Base-by-base conservation (phyloP, 2,888 invertebrate genomes). In the Caradrina clavipalpis region DNA sequence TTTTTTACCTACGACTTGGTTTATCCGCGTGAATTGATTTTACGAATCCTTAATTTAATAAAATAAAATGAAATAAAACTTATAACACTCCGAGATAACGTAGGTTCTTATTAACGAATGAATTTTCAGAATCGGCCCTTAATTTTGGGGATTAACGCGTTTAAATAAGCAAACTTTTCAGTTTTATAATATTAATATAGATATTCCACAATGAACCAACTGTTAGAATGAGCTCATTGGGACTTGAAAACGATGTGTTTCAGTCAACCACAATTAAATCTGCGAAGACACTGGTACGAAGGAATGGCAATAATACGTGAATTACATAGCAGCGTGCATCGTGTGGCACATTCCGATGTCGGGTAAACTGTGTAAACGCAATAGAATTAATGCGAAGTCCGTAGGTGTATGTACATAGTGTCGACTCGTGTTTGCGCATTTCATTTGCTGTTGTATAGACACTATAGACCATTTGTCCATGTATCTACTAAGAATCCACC, bases 331-430 rank as follows among this genome's bases (percentile, higher is more conserved):
- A 79, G 51, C 64, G 65, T 69, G 67, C 75, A 72, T 35, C 58
- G 59, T 60, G 68, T 55, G 42, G 61, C 56, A 62, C 71, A 81
- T 78, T 81, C 75, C 67, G 19, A 69, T 65, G 70, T 49, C 39
- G 72, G 75, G 56, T 62, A 56, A 69, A 51, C 67, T 50, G 51
- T 69, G 49, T 65, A 58, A 65, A 62, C 56, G 69, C 64, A 61
- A 77, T 81, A 66, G 74, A 78, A 78, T 81, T 65, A 77, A 68
- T 81, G 70, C 70, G 68, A 65, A 56, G 49, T 21, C 61, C 54
- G 58, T 45, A 59, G 42, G 42, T 45, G 31, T 63, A 56, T 17
- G 45, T 51, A 59, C 51, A 58, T 47, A 54, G 49, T 54, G 62
- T 61, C 50, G 61, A 57, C 54, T 59, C 26, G 35, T 73, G 67